A percentile compares a stretch with the other conserved stretches of the same genome.
Evolutionary conservation across 2,113 vertebrate genomes (phyloP).

Genomic region (Crotalus viridis): DNA sequence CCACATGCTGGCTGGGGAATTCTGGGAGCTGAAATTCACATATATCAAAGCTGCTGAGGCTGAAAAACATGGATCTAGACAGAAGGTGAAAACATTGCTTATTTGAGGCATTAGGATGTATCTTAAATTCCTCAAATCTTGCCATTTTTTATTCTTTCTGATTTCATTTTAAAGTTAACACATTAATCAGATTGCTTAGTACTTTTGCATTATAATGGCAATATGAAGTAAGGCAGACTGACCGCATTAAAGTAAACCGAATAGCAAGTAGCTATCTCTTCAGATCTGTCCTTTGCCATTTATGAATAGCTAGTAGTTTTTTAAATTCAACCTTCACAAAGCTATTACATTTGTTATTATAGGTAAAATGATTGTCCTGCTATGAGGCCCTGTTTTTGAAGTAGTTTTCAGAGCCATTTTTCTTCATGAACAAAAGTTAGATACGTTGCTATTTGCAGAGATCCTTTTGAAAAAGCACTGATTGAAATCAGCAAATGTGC

Average conservation of each 20-base stretch:
- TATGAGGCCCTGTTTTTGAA: conserved; percentile 16
- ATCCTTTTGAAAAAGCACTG: conserved; percentile 36
- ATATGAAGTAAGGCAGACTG: conserved; percentile 23
- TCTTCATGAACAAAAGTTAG: conserved; percentile 21
- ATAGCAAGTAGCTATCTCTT: background rate
- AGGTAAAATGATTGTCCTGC: conserved; percentile 24
- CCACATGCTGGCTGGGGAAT: background rate
- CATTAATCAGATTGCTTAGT: conserved; percentile 19
- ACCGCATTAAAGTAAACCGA: background rate
- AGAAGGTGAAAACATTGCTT: background rate
- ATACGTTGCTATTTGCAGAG: conserved; percentile 32
- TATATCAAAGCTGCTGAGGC: background rate
- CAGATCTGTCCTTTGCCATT: background rate
- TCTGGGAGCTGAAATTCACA: background rate
- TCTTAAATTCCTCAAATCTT: background rate
- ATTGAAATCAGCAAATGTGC: conserved; percentile 35
- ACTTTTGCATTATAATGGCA: background rate
- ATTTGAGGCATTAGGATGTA: background rate
- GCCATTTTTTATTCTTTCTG: background rate
- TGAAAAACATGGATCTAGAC: background rate
- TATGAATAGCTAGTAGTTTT: background rate
- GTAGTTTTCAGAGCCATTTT: background rate
- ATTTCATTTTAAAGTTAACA: background rate
- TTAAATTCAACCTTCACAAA: background rate
- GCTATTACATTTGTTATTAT: conserved; percentile 26